These are phyloP conservation scores for Conus betulinus DNA, from an alignment of 1,140 invertebrate species.

Conservation along the genomic window DNA sequence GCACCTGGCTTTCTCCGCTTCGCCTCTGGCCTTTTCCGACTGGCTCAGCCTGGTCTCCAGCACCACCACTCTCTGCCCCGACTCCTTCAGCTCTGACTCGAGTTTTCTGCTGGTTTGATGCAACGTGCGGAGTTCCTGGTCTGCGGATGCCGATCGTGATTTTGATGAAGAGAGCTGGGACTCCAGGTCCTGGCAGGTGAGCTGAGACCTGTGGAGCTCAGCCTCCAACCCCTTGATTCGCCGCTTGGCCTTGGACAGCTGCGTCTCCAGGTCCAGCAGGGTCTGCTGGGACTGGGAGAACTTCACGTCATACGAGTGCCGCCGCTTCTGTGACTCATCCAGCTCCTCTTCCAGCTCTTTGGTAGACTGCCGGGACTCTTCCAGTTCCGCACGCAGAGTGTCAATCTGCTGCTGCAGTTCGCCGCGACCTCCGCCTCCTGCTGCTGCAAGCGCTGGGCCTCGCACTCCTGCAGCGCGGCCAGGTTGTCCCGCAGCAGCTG, in stretches of 20 bases:
- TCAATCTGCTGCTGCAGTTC: constrained; percentile 24
- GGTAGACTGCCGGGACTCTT: background rate
- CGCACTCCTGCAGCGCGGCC: constrained; percentile 25
- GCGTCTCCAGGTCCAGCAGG: background rate
- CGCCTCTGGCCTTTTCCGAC: background rate
- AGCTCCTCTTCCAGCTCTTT: constrained; percentile 16
- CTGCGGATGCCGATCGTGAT: background rate
- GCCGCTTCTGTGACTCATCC: constrained; percentile 15
- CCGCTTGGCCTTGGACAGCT: constrained; percentile 2
- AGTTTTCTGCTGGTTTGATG: background rate
- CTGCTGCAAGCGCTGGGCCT: constrained; percentile 3
- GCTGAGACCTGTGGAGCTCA: background rate
- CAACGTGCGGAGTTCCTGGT: background rate
- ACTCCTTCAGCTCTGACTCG: background rate
- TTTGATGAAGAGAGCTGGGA: background rate
- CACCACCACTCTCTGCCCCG: background rate
- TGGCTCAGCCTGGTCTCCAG: background rate
- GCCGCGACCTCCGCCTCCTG: background rate
- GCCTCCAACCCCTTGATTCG: background rate
- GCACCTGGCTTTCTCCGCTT: background rate
- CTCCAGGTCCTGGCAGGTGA: background rate
- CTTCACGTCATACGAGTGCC: background rate
- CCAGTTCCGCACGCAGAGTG: background rate
- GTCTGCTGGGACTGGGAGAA: constrained; percentile 17
- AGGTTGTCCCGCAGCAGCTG: constrained; percentile 41